Evolutionary conservation across 2,113 vertebrate species (phyloP), one percentile per base, ranked within the genome.

Genomic region (Leptodactylus fuscus): DNA sequence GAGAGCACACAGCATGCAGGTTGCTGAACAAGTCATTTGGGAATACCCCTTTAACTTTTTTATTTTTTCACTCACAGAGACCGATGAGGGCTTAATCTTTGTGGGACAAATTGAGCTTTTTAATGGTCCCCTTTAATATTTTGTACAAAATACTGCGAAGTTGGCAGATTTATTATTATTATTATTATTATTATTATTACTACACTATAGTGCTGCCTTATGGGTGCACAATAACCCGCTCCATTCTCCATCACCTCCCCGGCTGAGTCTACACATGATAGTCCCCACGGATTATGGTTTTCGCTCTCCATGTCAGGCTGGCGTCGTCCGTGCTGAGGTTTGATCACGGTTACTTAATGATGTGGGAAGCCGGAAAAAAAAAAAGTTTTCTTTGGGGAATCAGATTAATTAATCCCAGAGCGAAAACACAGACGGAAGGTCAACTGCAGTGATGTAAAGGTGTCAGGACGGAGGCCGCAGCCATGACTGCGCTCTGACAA

Each of bases 321-420:
- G 32, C 49, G 36, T 70, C 48, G 36, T 75, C 81, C 69, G 22
- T 22, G 41, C 32, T 22, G 34, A 11, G 34, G 81, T 83, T 75
- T 75, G 70, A 83, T 83, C 70, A 62, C 34, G 3, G 9, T 22
- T 41, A 20, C 80, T 44, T 83, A 74, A 83, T 83, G 81, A 53
- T 60, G 51, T 83, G 38, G 81, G 81, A 74, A 75, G 81, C 27
- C 2, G 24, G 36, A 18, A 29, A 49, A 27, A 41, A 83, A 74
- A 44, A 53, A 16, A 18, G 16, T 18, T 24, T 29, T 22, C 81
- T 32, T 11, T 8, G 5, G 67, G 81, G 69, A 83, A 13, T 62
- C 22, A 46, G 15, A 83, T 48, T 83, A 58, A 83, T 83, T 83
- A 83, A 74, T 75, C 69, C 81, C 81, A 83, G 7, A 24, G 53